Evolutionary conservation across 2,797 vertebrate species (phyloP).

Genomic region (Sphenopsis melanotis): DNA sequence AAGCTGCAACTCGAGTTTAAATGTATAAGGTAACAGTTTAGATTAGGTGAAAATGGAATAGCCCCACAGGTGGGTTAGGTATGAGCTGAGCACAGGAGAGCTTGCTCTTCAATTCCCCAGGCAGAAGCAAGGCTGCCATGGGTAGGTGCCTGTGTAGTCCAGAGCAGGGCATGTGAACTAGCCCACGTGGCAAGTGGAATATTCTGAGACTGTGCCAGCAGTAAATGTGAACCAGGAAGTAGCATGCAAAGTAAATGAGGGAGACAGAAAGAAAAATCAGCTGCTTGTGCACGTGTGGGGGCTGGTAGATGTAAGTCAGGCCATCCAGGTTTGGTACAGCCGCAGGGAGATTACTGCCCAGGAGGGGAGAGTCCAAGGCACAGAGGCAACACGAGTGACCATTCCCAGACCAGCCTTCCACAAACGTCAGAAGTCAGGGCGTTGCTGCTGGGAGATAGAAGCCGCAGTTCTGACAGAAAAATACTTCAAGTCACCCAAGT

Average conservation of each 20-base stretch:
- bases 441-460: not conserved
- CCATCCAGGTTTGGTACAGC: not conserved
- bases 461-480: not conserved
- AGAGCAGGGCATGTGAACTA: not conserved
- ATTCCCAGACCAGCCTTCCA: not conserved
- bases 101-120: not conserved
- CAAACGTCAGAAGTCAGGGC: not conserved
- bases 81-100: not conserved
- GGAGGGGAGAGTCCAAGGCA: not conserved
- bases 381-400: fast-evolving
- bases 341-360: not conserved
- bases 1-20: not conserved
- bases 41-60: not conserved
- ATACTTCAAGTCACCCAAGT: not conserved
- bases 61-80: not conserved
- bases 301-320: not conserved
- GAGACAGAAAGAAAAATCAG: not conserved
- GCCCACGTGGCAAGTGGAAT: not conserved
- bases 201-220: not conserved
- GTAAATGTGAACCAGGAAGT: not conserved
- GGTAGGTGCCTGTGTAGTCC: not conserved
- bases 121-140: not conserved
- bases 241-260: not conserved
- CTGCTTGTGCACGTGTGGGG: not conserved
- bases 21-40: not conserved